Conservation (phyloP, 2,888 invertebrate genomes). For the Cyclophora albipunctata region DNA sequence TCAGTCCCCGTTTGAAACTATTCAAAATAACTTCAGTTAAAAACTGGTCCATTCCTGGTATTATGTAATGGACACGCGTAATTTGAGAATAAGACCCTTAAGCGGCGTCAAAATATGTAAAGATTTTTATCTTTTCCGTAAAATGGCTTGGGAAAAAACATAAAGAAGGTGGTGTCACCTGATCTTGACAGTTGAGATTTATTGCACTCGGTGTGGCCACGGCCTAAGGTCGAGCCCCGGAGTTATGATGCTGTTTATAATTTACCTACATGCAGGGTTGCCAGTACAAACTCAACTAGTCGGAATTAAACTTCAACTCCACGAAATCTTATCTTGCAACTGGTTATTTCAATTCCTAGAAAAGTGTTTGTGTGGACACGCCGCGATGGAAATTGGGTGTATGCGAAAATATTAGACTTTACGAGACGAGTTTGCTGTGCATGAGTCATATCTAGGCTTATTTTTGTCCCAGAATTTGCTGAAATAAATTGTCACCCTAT, state of each 20-base stretch:
- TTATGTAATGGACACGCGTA: conserved; percentile 68
- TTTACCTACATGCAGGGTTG: conserved; percentile 47
- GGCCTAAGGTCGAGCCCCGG: conserved; percentile 63
- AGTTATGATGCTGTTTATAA: conserved; percentile 69
- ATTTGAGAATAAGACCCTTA: conserved; percentile 71
- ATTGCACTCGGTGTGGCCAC: conserved; percentile 66
- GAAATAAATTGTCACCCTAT: conserved; percentile 16
- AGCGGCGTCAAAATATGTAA: conserved; percentile 76
- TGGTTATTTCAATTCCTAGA: conserved; percentile 15
- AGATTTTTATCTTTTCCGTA: conserved; percentile 76
- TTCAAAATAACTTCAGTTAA: conserved; percentile 8
- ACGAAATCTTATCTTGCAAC: conserved; percentile 13
- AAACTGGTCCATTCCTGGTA: conserved; percentile 60
- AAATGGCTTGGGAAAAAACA: conserved; percentile 77
- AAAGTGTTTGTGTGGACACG: conserved; percentile 11
- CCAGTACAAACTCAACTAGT: conserved; percentile 12
- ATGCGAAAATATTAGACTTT: no score
- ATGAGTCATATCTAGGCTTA: not conserved
- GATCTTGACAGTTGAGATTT: conserved; percentile 70
- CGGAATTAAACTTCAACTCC: conserved; percentile 1
- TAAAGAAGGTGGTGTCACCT: conserved; percentile 77
- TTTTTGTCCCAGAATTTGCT: not conserved
- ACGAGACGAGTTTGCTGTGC: no score
- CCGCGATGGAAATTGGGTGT: no score
- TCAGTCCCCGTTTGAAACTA: not conserved